A percentile compares a stretch with the other conserved stretches of the same genome.
phyloP scores from a whole-genome alignment of 2,888 invertebrate genomes.

The Conchocele bisecta region DNA sequence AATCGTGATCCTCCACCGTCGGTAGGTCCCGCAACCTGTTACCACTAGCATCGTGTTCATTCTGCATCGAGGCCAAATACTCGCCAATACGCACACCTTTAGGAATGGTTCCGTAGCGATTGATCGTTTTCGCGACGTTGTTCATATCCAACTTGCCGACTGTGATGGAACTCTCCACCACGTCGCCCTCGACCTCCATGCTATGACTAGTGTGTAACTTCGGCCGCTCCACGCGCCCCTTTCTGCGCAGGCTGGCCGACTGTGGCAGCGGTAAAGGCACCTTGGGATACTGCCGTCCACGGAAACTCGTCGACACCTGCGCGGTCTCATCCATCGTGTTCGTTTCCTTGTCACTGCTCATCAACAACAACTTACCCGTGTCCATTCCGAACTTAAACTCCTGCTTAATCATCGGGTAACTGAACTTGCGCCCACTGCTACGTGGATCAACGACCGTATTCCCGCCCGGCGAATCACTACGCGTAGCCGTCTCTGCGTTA shows the following conservation, averaged over 20 bases:
- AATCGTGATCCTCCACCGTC: conserved; percentile 74
- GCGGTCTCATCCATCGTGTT: conserved; percentile 61
- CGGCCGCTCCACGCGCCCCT: conserved; percentile 61
- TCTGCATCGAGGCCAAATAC: conserved; percentile 93
- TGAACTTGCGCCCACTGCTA: conserved; percentile 67
- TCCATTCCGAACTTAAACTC: conserved; percentile 55
- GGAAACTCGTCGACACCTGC: conserved; percentile 52
- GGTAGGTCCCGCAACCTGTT: conserved; percentile 66
- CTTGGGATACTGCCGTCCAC: conserved; percentile 70
- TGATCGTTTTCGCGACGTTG: conserved; percentile 94
- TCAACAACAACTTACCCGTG: conserved; percentile 22
- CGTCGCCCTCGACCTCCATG: conserved; percentile 57
- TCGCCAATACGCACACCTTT: conserved; percentile 98
- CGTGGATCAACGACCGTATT: conserved; percentile 37
- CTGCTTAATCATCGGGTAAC: conserved; percentile 63
- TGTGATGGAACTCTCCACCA: conserved; percentile 61
- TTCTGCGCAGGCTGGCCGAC: conserved; percentile 61
- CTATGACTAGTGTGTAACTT: conserved; percentile 59
- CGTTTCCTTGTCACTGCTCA: conserved; percentile 67
- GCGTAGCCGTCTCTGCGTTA: conserved; percentile 67
- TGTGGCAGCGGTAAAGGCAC: conserved; percentile 76
- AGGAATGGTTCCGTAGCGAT: conserved; percentile 97
- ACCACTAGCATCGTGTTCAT: conserved; percentile 74
- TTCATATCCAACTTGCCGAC: conserved; percentile 97
- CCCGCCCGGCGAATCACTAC: conserved; percentile 61